Conservation (phyloP, 1,140 invertebrate genomes). For the Zaprionus nigranus region DNA sequence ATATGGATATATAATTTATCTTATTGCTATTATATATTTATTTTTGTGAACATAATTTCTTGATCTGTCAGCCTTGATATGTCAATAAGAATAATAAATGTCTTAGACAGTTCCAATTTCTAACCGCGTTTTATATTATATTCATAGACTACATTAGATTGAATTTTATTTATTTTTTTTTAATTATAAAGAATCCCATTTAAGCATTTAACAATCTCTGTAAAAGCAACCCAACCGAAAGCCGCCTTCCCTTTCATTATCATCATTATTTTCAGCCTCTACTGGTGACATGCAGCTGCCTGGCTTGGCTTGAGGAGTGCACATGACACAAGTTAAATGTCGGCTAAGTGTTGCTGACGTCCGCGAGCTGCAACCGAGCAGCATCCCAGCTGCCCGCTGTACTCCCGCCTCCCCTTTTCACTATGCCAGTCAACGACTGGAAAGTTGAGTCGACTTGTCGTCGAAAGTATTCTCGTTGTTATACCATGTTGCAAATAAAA, state of each 20-base stretch:
- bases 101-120: background rate
- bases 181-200: background rate
- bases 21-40: too few species aligned
- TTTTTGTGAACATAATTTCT: too few species aligned
- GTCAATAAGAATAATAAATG: too few species aligned
- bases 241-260: constrained; percentile 13
- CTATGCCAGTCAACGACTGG: constrained; percentile 14
- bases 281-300: constrained; percentile 6
- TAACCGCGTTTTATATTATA: background rate
- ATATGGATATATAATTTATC: too few species aligned
- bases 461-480: constrained; percentile 35
- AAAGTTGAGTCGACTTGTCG: constrained; percentile 42
- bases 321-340: constrained; percentile 78
- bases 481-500: constrained; percentile 61
- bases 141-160: background rate
- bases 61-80: too few species aligned
- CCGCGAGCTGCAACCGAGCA: constrained; percentile 47
- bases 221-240: background rate
- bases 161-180: background rate
- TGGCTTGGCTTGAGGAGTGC: constrained; percentile 28
- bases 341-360: constrained; percentile 72
- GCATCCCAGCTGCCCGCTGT: constrained; percentile 11
- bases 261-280: constrained; percentile 17
- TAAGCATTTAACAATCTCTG: background rate
- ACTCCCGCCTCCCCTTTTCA: background rate